Base-by-base conservation (phyloP, 1,140 invertebrate genomes). In the Nylanderia fulva region DNA sequence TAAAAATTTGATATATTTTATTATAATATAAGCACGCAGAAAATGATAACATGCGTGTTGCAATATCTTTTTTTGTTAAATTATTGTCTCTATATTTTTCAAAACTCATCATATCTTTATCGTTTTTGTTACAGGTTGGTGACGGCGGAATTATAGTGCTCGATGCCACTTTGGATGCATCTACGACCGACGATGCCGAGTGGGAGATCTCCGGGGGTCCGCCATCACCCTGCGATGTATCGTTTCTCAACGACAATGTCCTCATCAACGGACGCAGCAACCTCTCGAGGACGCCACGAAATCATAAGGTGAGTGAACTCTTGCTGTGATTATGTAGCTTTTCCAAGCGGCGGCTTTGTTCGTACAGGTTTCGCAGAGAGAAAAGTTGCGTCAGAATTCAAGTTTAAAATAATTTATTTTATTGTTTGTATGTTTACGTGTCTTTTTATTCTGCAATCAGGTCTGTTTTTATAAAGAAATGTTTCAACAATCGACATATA, bases 221-320 rank as follows among this genome's bases (percentile, higher is more conserved):
- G 87, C 97, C 97, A 5, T 97, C 97, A 74, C 97, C 97, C 4
- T 98, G 97, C 94, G 96, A 97, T 93, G 97, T 98, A 74, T 95
- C 96, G 82, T 98, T 99, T 94, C 96, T 97, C 93, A 98, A 98
- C 93, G 98, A 97, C 93, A 98, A 98, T 94, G 95, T 98, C 87
- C 96, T 98, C 91, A 98, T 98, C 94, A 98, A 98, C 94, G 98
- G 98, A 58, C 96, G 96, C 92, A 97, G 97, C 91, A 97, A 97
- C 94, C 95, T 98, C 71, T 96, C 96, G 85, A 96, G 95, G 88
- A 95, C 96, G 88, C 95, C 96, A 75, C 95, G 95, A 85, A 96
- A 96, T 93, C 95, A 95, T 92, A 96, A 97, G 94, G 96, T 96
- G 93, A 94, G 71, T 56, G 6, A 63, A 48, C 24, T 15, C 24